Percentiles rank a stretch among this genome's conserved stretches.
Conservation (phyloP, 2,888 invertebrate genomes). For the Caenorhabditis doughertyi region DNA sequence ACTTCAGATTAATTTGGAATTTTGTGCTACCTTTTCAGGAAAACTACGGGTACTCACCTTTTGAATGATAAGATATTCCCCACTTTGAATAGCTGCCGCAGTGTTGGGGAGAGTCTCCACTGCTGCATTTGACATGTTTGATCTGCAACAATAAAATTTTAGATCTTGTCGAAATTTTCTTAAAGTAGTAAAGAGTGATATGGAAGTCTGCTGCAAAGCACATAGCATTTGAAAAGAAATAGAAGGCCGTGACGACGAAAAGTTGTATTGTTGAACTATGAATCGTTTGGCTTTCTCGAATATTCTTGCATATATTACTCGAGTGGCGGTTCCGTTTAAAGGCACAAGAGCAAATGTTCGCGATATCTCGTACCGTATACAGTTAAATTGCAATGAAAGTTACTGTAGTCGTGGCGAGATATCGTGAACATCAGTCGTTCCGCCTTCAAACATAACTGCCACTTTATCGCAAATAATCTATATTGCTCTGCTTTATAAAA, state of each 20-base stretch:
- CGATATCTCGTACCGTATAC: too few relatives aligned
- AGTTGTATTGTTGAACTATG: constrained; percentile 3
- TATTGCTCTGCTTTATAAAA: too few relatives aligned
- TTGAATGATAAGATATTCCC: constrained; percentile 47
- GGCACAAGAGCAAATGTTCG: too few relatives aligned
- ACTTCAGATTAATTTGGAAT: not conserved
- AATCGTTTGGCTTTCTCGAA: not conserved
- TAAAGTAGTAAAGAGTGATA: not conserved
- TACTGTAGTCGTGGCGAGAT: too few relatives aligned
- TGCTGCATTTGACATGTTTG: constrained; percentile 32
- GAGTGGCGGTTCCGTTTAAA: too few relatives aligned
- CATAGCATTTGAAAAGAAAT: constrained; percentile 1
- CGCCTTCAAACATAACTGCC: too few relatives aligned
- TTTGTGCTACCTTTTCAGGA: not conserved
- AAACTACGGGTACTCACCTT: too few relatives aligned
- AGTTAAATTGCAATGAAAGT: too few relatives aligned
- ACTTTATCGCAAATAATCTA: too few relatives aligned
- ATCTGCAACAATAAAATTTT: constrained; percentile 19
- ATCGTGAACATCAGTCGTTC: too few relatives aligned
- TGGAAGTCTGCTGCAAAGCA: too few relatives aligned
- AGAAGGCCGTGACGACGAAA: not conserved
- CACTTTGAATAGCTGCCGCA: constrained; percentile 3
- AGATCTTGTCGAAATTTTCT: not conserved
- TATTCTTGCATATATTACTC: too few relatives aligned
- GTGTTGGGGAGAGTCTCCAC: constrained; percentile 5